These are phyloP conservation scores for Halcyon smyrnensis DNA, from an alignment of 2,797 vertebrate genomes.

Conservation along the genomic window DNA sequence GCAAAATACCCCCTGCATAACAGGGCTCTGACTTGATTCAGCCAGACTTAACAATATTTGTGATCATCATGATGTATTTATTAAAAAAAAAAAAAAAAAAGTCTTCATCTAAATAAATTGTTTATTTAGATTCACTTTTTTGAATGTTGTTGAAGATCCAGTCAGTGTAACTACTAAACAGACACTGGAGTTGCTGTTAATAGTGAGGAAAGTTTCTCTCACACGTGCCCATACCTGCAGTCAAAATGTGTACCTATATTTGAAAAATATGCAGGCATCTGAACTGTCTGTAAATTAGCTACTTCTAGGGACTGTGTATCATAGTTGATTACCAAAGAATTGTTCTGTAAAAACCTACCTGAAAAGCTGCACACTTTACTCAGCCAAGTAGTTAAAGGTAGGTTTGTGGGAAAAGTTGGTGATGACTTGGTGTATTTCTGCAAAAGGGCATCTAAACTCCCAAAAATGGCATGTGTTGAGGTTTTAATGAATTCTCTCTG, in stretches of 20 bases:
- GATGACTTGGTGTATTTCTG: background rate
- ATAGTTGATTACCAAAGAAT: background rate
- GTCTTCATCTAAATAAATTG: background rate
- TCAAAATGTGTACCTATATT: background rate
- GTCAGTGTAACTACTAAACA: background rate
- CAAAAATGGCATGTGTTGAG: background rate
- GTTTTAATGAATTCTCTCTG: background rate
- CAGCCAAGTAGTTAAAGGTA: background rate
- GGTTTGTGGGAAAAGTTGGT: background rate
- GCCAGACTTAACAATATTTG: background rate
- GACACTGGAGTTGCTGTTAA: background rate
- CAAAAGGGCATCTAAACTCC: background rate
- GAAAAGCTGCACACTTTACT: background rate
- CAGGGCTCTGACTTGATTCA: background rate
- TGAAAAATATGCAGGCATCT: background rate
- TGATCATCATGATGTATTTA: background rate
- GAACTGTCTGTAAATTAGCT: background rate
- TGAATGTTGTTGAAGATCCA: background rate
- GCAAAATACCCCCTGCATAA: background rate
- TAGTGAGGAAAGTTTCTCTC: background rate
- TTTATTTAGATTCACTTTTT: background rate
- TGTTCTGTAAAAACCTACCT: background rate
- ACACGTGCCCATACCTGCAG: background rate
- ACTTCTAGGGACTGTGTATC: background rate
- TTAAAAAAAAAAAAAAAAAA: background rate